Conservation (phyloP, 2,888 invertebrate genomes). For the Agonum fuliginosum region DNA sequence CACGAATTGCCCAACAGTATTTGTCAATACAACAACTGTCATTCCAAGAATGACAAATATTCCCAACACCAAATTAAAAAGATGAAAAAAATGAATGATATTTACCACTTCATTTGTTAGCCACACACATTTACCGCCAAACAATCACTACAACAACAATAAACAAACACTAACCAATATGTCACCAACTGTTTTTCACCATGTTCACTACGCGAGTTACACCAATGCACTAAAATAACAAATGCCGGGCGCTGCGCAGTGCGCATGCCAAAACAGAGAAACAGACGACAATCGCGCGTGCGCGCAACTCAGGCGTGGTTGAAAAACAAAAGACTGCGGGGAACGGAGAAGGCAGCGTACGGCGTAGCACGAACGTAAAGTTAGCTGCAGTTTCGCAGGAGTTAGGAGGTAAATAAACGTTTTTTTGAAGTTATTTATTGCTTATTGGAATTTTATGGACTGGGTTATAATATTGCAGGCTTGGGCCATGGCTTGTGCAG, state of each 20-base stretch:
- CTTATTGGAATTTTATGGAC: background rate
- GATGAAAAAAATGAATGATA: constrained; percentile 19
- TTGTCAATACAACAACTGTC: constrained; percentile 11
- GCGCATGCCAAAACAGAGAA: constrained; percentile 2
- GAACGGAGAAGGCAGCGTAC: background rate
- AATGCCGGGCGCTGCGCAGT: background rate
- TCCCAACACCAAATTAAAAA: constrained; percentile 48
- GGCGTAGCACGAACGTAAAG: background rate
- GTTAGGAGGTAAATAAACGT: background rate
- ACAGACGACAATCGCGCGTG: background rate
- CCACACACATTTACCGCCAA: constrained; percentile 27
- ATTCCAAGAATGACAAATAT: background rate
- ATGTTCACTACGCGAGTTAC: constrained; percentile 6
- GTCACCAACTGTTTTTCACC: background rate
- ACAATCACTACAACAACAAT: constrained; percentile 22
- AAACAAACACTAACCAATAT: constrained; percentile 12
- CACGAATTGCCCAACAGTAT: background rate
- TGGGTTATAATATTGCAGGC: background rate
- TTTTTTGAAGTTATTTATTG: background rate
- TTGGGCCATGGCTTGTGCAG: background rate
- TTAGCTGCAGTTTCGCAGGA: background rate
- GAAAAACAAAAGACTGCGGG: background rate
- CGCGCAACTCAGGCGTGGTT: background rate
- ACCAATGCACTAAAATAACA: background rate
- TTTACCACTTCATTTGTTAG: constrained; percentile 42